Evolutionary conservation across 2,113 vertebrate species (phyloP).

Genomic region (Archocentrus centrarchus): DNA sequence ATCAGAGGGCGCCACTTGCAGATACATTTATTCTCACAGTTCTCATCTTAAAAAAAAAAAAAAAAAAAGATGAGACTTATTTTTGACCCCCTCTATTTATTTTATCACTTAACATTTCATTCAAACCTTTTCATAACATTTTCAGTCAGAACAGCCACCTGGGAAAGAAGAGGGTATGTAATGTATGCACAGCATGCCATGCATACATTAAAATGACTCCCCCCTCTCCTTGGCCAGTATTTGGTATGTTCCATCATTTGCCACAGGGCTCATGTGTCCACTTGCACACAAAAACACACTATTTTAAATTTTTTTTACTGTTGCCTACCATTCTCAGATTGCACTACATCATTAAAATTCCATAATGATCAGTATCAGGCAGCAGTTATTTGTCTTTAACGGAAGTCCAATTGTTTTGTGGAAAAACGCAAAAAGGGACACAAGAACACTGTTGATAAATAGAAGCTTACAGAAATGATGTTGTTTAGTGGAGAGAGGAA

Average conservation of each 20-base stretch:
- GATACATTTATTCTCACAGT: slow-evolving; percentile 20
- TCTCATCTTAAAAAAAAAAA: neutral
- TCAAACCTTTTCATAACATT: slow-evolving; percentile 21
- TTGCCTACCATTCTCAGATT: slow-evolving; percentile 6
- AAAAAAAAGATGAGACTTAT: neutral
- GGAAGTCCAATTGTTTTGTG: neutral
- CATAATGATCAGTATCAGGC: neutral
- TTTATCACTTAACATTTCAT: neutral
- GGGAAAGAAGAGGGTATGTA: neutral
- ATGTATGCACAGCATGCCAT: slow-evolving; percentile 11
- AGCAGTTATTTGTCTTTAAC: slow-evolving; percentile 11
- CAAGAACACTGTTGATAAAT: slow-evolving; percentile 19
- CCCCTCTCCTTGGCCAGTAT: slow-evolving; percentile 39
- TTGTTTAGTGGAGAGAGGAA: neutral
- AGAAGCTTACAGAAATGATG: slow-evolving; percentile 11
- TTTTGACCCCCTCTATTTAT: neutral
- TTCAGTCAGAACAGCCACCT: neutral
- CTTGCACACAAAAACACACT: slow-evolving; percentile 28
- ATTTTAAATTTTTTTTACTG: slow-evolving; percentile 35
- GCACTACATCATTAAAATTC: slow-evolving; percentile 3
- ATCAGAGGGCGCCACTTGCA: slow-evolving; percentile 59
- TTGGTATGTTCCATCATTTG: slow-evolving; percentile 61
- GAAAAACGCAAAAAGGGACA: neutral
- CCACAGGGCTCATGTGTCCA: slow-evolving; percentile 43
- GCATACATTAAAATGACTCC: slow-evolving; percentile 33